phyloP scores from a whole-genome alignment of 1,140 invertebrate species.

The Pogonomyrmex barbatus region DNA sequence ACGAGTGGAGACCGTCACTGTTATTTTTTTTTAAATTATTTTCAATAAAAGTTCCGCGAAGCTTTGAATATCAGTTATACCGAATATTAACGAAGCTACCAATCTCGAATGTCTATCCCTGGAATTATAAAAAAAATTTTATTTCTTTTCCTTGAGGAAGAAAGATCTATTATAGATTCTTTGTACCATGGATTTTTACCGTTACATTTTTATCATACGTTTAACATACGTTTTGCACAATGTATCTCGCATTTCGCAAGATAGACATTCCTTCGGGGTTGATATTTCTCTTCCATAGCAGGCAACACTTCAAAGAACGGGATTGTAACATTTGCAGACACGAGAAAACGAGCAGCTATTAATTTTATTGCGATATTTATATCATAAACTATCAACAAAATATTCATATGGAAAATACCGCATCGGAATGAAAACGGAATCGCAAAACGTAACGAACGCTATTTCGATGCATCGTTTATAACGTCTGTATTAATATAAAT shows the following conservation, averaged over 20 bases:
- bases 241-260: background rate
- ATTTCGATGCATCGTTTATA: slow-evolving; percentile 35
- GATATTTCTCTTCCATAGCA: background rate
- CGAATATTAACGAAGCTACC: slow-evolving; percentile 12
- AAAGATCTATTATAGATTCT: slow-evolving; percentile 9
- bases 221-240: background rate
- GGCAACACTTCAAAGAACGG: background rate
- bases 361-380: slow-evolving; percentile 48
- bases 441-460: slow-evolving; percentile 27
- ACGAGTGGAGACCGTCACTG: slow-evolving; percentile 12
- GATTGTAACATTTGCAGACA: background rate
- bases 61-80: slow-evolving; percentile 29
- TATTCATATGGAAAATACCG: slow-evolving; percentile 33
- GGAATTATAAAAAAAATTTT: slow-evolving; percentile 15
- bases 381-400: slow-evolving; percentile 14
- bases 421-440: slow-evolving; percentile 31
- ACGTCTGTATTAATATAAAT: slow-evolving; percentile 50
- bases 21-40: slow-evolving; percentile 16
- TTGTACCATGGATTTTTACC: background rate
- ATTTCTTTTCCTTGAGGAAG: background rate
- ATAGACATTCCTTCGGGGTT: slow-evolving; percentile 2
- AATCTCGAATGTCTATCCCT: background rate
- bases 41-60: background rate
- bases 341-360: background rate
- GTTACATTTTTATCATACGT: slow-evolving; percentile 10